Evolutionary conservation across 1,140 invertebrate genomes (phyloP), one percentile per base, ranked within the genome.

Genomic region (Zaprionus camerounensis): DNA sequence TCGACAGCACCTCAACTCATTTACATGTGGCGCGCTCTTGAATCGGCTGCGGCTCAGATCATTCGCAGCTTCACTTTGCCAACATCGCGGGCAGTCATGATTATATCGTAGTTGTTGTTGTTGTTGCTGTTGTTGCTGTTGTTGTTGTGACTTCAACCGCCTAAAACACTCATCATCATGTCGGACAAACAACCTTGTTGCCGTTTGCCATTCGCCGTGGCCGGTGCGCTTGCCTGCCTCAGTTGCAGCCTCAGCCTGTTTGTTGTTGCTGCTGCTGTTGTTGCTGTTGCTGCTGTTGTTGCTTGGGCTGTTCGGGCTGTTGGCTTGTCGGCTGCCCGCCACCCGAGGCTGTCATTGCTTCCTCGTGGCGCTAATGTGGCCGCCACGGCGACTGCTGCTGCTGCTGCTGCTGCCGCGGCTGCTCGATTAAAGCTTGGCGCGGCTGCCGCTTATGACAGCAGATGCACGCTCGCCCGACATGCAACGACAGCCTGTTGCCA

Each of bases 121-220:
- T 22, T 56, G 69, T 1, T 64, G 69, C n/a, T 71, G 41, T 9
- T 46, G 41, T 11, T 64, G 69, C n/a, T 71, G 41, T 17, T 46
- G 41, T 17, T 38, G 36, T 65, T 81, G 80, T 57, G 74, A 69
- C 77, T 71, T 69, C 70, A 75, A 78, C 80, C 84, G 81, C 83
- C 83, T 88, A 81, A 87, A 87, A 87, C 83, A 87, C 83, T 87
- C 83, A 87, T 87, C 83, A 87, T 81, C 83, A 88, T 87, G 83
- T 87, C 83, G 83, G 81, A 87, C 83, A 87, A 87, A 87, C 84
- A 87, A 87, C 84, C 83, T 87, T 87, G 83, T 87, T 87, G 80
- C 78, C 81, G 76, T 79, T 87, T 68, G 70, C 73, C 73, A 72
- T 64, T 80, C 72, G 65, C 62, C 73, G 55, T 75, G 44, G 66